Conservation (phyloP, 92 coral and sea anemone genomes). For the Heteractis magnifica region DNA sequence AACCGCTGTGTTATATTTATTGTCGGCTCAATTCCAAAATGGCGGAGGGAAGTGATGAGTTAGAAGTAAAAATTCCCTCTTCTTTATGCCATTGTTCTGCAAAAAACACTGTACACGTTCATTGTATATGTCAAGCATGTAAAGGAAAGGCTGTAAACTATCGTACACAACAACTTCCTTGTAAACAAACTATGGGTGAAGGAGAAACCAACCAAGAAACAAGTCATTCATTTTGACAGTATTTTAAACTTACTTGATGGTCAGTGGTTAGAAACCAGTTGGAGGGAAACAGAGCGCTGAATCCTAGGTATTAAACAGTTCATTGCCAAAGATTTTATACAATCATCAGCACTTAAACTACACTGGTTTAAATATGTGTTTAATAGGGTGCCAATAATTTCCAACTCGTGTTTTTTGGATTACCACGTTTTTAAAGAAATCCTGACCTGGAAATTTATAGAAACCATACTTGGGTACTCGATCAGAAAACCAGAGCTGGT, state of each 20-base stretch:
- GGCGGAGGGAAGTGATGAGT: conserved; percentile 16
- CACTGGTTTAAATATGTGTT: too few relatives aligned
- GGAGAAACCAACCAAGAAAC: conserved; percentile 43
- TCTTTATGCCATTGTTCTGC: conserved; percentile 45
- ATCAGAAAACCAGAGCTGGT: too few relatives aligned
- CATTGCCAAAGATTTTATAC: too few relatives aligned
- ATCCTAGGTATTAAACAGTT: too few relatives aligned
- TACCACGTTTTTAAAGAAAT: too few relatives aligned
- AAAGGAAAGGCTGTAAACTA: conserved; percentile 58
- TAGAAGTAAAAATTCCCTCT: background rate
- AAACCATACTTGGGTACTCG: too few relatives aligned
- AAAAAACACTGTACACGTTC: conserved; percentile 42
- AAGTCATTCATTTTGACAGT: conserved; percentile 39
- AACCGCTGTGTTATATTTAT: too few relatives aligned
- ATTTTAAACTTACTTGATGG: conserved; percentile 38
- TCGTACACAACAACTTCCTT: conserved; percentile 49
- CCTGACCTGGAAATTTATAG: too few relatives aligned
- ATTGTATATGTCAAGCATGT: conserved; percentile 42
- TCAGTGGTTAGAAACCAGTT: background rate
- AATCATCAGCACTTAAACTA: too few relatives aligned
- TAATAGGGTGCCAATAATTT: too few relatives aligned
- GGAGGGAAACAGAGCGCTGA: too few relatives aligned
- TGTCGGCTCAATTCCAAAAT: conserved; percentile 9
- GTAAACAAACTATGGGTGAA: conserved; percentile 56
- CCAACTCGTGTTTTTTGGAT: too few relatives aligned